Evolutionary conservation across 2,113 vertebrate genomes (phyloP).

Genomic region (Melanerpes formicivorus): DNA sequence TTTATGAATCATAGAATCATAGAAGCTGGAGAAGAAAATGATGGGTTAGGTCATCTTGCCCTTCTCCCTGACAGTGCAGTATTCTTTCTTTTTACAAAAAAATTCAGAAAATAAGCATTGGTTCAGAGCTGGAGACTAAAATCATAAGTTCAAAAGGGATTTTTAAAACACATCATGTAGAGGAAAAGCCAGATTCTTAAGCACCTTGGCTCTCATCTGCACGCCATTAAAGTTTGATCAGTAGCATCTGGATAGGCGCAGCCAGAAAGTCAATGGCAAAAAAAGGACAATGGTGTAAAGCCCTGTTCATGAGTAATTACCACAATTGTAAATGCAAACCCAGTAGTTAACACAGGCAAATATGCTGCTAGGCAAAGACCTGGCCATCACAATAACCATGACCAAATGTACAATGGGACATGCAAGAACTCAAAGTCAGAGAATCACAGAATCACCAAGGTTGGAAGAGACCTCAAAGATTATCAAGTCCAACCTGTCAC

Average conservation of each 20-base stretch:
- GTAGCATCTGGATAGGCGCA: neutral
- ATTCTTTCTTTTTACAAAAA: neutral
- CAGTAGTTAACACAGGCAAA: neutral
- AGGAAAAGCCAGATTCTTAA: neutral
- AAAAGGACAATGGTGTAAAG: neutral
- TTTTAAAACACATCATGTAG: neutral
- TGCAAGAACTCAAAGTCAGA: neutral
- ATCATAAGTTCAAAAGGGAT: neutral
- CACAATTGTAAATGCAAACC: neutral
- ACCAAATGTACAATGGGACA: rapidly evolving
- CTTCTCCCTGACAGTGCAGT: conserved; percentile 28
- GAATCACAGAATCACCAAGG: too few relatives aligned
- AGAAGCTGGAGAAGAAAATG: conserved; percentile 58
- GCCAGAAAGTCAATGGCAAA: neutral
- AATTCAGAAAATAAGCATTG: conserved; percentile 7
- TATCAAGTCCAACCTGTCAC: too few relatives aligned
- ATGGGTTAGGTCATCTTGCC: conserved; percentile 62
- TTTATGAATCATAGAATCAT: conserved; percentile 61
- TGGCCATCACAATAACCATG: rapidly evolving
- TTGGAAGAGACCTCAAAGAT: too few relatives aligned
- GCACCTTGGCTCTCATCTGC: neutral
- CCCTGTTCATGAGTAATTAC: neutral
- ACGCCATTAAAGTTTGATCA: neutral
- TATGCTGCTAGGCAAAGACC: neutral
- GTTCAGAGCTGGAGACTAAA: conserved; percentile 17